Conservation (phyloP, 2,888 invertebrate species). For the Automeris io region DNA sequence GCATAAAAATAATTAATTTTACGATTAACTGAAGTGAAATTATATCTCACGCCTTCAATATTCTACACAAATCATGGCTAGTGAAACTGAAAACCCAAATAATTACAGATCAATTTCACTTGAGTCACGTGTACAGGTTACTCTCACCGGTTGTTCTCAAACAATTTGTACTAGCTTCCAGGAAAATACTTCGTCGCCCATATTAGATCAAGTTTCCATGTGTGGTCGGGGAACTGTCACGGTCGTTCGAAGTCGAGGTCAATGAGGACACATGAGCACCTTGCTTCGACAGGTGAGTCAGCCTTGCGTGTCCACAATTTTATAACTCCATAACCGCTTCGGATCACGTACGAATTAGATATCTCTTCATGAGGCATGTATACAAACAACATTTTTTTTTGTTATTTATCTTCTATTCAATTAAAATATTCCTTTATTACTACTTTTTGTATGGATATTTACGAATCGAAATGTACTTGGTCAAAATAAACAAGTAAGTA, state of each 20-base stretch:
- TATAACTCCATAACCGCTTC: slow-evolving; percentile 27
- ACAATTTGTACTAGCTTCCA: slow-evolving; percentile 20
- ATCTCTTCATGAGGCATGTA: slow-evolving; percentile 13
- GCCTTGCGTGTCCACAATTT: slow-evolving; percentile 31
- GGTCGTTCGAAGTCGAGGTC: slow-evolving; percentile 48
- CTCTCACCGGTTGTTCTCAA: slow-evolving; percentile 10
- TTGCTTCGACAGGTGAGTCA: slow-evolving; percentile 26
- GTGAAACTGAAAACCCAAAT: too few relatives aligned
- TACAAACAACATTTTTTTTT: neutral
- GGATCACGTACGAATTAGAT: slow-evolving; percentile 29
- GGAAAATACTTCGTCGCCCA: slow-evolving; percentile 28
- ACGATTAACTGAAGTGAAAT: too few relatives aligned
- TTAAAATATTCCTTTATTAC: too few relatives aligned
- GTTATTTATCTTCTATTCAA: neutral
- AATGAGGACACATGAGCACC: slow-evolving; percentile 23
- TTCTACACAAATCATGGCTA: too few relatives aligned
- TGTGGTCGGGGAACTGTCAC: slow-evolving; percentile 39
- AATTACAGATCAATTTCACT: too few relatives aligned
- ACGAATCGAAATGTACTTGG: too few relatives aligned
- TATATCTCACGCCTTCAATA: too few relatives aligned
- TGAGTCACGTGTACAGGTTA: neutral
- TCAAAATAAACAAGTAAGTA: too few relatives aligned
- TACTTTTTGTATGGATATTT: too few relatives aligned
- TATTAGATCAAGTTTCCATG: slow-evolving; percentile 26
- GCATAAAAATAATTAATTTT: too few relatives aligned